Base-by-base conservation (phyloP, 92 coral and sea anemone genomes). In the Micromussa lordhowensis region DNA sequence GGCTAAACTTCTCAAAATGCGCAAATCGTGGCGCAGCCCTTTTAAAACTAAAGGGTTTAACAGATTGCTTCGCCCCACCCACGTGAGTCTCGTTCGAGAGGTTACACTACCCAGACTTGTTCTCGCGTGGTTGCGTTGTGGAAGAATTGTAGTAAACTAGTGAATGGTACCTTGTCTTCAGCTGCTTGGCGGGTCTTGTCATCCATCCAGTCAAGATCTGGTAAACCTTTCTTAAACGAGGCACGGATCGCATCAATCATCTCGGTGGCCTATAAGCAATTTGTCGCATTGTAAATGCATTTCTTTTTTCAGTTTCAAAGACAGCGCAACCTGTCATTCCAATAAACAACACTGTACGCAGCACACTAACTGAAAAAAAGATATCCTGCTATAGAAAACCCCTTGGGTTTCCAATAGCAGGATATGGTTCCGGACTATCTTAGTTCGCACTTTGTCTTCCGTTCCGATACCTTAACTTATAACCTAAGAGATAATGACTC, bases 141-240 rank as follows among this genome's bases (percentile, higher is more conserved):
- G 79, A 40, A 22, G 57, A 2, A 26, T 44, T 14, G n/a, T n/a
- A 44, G n/a, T 11, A 15, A 17, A 24, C 7, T 21, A 26, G 6
- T 26, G 12, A 21, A 4, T 16, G 34, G 11, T 82, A 95, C 98
- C 93, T 95, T 95, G 61, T 90, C 98, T 40, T 86, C 91, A 13
- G 98, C 98, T 3, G 98, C 98, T 8, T 48, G 64, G 66, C 96
- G 88, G 3, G 98, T 95, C 74, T 90, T 72, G 30, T 92, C 98
- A 61, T 95, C 98, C 98, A 95, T 95, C 98, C 98, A 95, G 83
- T 93, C 93, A 0, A 94, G 92, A 5, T 80, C 54, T 30, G 98
- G 95, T 10, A 95, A 90, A 63, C 96, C 89, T 79, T 77, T 85
- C 80, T 95, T 95, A 72, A 95, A 95, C 34, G 98, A 93, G 17